Evolutionary conservation across 2,888 invertebrate species (phyloP).

Genomic region (Phalera bucephala): DNA sequence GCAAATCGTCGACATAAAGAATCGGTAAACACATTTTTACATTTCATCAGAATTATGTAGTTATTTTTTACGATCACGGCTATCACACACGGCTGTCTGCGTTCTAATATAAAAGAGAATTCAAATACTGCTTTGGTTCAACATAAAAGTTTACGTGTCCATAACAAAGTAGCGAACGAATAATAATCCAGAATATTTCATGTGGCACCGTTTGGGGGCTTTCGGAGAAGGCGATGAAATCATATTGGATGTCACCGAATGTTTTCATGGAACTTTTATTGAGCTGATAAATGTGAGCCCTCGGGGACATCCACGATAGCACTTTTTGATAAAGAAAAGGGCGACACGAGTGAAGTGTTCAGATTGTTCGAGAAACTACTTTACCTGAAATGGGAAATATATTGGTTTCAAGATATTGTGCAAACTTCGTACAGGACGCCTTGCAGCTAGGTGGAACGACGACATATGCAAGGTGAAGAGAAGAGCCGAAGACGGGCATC

Average conservation of each 20-base stretch:
- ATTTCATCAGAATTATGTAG: conserved; percentile 21
- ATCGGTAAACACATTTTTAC: conserved; percentile 33
- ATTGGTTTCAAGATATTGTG: neutral
- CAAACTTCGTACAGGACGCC: no score
- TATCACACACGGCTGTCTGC: conserved; percentile 30
- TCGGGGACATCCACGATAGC: conserved; percentile 57
- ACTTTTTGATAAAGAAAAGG: conserved; percentile 64
- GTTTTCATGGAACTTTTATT: conserved; percentile 75
- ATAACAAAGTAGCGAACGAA: conserved; percentile 54
- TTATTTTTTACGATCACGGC: conserved; percentile 32
- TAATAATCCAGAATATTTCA: conserved; percentile 61
- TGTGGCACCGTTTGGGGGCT: conserved; percentile 50
- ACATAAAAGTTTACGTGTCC: conserved; percentile 59
- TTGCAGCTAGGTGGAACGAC: no score
- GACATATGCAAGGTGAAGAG: no score
- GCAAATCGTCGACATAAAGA: conserved; percentile 22
- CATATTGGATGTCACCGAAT: conserved; percentile 73
- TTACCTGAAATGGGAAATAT: conserved; percentile 11
- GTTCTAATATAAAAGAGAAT: conserved; percentile 33
- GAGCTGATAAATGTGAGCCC: conserved; percentile 71
- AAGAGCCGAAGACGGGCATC: neutral
- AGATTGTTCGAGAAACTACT: conserved; percentile 29
- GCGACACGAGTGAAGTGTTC: conserved; percentile 25
- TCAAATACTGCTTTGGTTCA: conserved; percentile 42
- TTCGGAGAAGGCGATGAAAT: conserved; percentile 63